Evolutionary conservation across 2,797 vertebrate genomes (phyloP), one percentile per base, ranked within the genome.

Genomic region (Acanthurus tractus): DNA sequence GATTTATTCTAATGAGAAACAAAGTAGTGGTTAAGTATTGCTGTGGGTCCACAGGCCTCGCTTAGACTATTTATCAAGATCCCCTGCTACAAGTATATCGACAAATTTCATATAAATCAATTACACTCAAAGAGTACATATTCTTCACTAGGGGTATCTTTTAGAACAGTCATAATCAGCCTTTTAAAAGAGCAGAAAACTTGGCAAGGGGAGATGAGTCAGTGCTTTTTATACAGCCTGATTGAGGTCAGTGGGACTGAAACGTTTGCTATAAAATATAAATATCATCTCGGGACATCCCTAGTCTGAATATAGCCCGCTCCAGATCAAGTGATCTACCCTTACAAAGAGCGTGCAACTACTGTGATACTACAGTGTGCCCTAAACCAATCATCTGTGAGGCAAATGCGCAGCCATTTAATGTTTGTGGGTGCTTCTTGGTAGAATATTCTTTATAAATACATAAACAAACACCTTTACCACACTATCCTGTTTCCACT

Each of bases 251-350:
- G 55, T 42, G 15, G 40, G 76, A 58, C 71, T 79, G 56, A 86
- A 81, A 38, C 64, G 12, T 29, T 29, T 56, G 66, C 23, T 53
- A 74, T 86, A 25, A 83, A 87, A 83, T 85, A 79, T 87, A 70
- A 78, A 91, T 78, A 86, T 70, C 61, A 77, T 50, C 69, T n/a
- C 8, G 42, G 74, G 74, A 84, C 63, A 76, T 73, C 74, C 79
- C 67, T 63, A 1, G 61, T 70, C 75, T 79, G 52, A 78, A 79
- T 76, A 83, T 66, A 70, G 73, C 45, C 64, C 67, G 52, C 38
- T 76, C 58, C 55, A 74, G 48, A 77, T 84, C 56, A 44, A 58
- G 48, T 10, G 9, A 48, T 70, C 50, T 29, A n/a, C 29, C 9
- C 15, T 17, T 0, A 59, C n/a, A 12, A 65, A 68, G 22, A 46